phyloP scores from a whole-genome alignment of 2,888 invertebrate genomes.

The Tribolium freemani region DNA sequence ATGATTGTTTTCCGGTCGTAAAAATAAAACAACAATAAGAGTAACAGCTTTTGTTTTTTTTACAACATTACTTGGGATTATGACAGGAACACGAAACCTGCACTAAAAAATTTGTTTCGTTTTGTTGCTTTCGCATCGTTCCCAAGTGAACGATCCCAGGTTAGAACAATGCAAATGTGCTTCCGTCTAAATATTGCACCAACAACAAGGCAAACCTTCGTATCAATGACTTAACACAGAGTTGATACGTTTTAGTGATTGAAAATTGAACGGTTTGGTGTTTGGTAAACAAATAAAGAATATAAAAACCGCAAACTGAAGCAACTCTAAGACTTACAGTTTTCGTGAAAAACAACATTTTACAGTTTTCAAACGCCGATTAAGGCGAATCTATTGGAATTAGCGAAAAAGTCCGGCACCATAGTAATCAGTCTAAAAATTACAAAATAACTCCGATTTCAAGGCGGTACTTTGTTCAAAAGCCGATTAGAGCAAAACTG shows the following conservation, averaged over 20 bases:
- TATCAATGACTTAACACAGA: too few species aligned
- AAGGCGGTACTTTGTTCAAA: too few species aligned
- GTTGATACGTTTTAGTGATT: too few species aligned
- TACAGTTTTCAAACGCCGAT: too few species aligned
- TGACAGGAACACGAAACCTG: constrained; percentile 2
- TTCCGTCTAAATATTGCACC: constrained; percentile 31
- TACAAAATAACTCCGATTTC: too few species aligned
- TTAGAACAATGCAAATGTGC: constrained; percentile 31
- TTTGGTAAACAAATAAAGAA: background rate
- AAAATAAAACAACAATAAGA: constrained; percentile 22
- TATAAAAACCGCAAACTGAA: constrained; percentile 20
- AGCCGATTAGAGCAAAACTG: too few species aligned
- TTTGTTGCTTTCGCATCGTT: constrained; percentile 12
- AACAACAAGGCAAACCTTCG: constrained; percentile 23
- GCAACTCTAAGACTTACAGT: background rate
- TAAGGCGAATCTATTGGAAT: too few species aligned
- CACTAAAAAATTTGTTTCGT: constrained; percentile 29
- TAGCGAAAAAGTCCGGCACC: too few species aligned
- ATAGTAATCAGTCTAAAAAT: too few species aligned
- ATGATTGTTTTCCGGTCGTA: constrained; percentile 6
- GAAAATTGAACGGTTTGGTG: too few species aligned
- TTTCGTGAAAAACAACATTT: too few species aligned
- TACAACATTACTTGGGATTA: constrained; percentile 3
- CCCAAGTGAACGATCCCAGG: constrained; percentile 28
- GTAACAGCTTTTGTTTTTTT: background rate